These are phyloP conservation scores for Drosophila picticornis DNA, from an alignment of 2,888 invertebrate genomes.

Conservation along the genomic window DNA sequence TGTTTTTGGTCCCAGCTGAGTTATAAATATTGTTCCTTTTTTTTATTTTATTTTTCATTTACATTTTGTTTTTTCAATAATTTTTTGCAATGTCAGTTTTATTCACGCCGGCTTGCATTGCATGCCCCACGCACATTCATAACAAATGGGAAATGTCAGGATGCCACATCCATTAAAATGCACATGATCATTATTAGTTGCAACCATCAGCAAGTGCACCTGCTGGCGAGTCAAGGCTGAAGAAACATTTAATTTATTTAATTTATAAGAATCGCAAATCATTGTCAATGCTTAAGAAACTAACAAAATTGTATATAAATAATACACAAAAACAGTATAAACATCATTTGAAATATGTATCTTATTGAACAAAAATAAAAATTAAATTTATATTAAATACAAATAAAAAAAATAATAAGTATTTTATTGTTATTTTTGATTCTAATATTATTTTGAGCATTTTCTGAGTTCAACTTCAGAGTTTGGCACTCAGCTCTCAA, in stretches of 20 bases:
- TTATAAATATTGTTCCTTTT: slow-evolving; percentile 20
- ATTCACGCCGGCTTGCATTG: slow-evolving; percentile 44
- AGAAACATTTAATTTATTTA: not conserved
- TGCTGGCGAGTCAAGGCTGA: slow-evolving; percentile 5
- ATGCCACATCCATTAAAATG: slow-evolving; percentile 30
- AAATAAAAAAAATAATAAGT: not conserved
- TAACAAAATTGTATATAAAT: not conserved
- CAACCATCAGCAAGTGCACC: slow-evolving; percentile 23
- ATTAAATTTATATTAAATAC: not conserved
- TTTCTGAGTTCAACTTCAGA: not conserved
- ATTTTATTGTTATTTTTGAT: not conserved
- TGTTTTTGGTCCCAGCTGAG: slow-evolving; percentile 14
- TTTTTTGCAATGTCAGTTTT: slow-evolving; percentile 44
- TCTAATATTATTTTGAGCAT: not conserved
- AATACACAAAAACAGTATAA: not conserved
- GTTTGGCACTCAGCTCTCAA: too few species aligned
- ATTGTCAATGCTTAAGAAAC: not conserved
- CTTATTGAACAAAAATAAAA: not conserved
- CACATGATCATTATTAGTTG: slow-evolving; percentile 16
- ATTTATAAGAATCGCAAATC: not conserved
- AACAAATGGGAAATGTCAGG: slow-evolving; percentile 5
- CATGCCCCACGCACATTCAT: slow-evolving; percentile 16
- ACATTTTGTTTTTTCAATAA: slow-evolving; percentile 27
- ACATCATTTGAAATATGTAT: not conserved
- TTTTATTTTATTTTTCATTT: slow-evolving; percentile 7